These are phyloP conservation scores for Himalopsyche japonica DNA, from an alignment of 2,888 invertebrate genomes.

Conservation along the genomic window DNA sequence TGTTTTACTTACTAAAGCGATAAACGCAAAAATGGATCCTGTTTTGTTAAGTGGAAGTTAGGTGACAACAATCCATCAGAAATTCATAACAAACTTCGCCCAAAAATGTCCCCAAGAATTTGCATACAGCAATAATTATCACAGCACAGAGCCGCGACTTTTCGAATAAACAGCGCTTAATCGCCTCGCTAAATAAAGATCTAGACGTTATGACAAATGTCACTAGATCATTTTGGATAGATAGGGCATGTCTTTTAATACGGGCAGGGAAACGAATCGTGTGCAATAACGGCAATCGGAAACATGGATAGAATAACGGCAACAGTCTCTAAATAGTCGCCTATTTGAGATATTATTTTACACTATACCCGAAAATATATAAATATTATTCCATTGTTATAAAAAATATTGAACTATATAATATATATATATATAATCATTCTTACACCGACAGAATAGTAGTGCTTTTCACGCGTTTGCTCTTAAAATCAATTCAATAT, in stretches of 20 bases:
- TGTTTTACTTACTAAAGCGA: no score
- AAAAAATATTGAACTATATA: no score
- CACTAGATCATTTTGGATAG: constrained; percentile 13
- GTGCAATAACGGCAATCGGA: background rate
- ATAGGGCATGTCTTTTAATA: constrained; percentile 32
- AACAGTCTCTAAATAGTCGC: background rate
- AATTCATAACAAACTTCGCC: background rate
- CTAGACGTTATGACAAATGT: constrained; percentile 36
- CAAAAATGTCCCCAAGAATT: background rate
- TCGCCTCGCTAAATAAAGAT: constrained; percentile 21
- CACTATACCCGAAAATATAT: no score
- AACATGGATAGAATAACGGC: background rate
- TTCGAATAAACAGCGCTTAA: background rate
- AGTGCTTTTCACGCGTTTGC: no score
- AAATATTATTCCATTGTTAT: no score
- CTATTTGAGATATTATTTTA: no score
- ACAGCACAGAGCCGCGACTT: background rate
- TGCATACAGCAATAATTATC: background rate
- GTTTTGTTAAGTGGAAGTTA: background rate
- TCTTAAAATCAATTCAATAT: no score
- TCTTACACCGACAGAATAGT: no score
- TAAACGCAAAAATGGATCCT: background rate
- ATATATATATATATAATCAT: no score
- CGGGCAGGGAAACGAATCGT: constrained; percentile 3
- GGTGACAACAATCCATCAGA: background rate